phyloP scores from a whole-genome alignment of 2,797 vertebrate genomes.

The Pipistrellus pygmaeus region DNA sequence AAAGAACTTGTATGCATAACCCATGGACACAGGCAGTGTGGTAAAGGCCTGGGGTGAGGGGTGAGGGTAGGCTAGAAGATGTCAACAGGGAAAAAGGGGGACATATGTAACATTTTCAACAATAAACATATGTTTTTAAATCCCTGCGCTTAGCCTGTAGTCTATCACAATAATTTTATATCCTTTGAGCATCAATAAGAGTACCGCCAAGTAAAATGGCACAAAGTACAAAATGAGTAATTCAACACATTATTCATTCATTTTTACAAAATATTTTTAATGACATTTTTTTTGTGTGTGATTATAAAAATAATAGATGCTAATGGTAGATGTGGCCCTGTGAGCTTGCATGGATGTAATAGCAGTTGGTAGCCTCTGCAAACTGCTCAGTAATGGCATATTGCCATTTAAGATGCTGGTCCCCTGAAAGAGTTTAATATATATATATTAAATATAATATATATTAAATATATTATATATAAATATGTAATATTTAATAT shows the following conservation, averaged over 20 bases:
- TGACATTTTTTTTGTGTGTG: background rate
- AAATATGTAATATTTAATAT: too few relatives aligned
- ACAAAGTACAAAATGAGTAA: constrained; percentile 11
- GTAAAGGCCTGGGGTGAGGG: too few relatives aligned
- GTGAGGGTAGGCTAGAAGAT: too few relatives aligned
- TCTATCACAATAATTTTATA: constrained; percentile 12
- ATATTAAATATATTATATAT: too few relatives aligned
- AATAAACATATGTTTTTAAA: background rate
- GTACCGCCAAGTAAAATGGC: background rate
- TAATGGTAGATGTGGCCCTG: background rate
- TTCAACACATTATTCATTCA: background rate
- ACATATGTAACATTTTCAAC: too few relatives aligned
- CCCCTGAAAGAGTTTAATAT: background rate
- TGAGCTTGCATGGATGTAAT: background rate
- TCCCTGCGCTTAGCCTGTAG: background rate
- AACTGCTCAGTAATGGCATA: background rate
- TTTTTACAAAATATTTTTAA: constrained; percentile 51
- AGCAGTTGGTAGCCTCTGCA: background rate
- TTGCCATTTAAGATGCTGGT: background rate
- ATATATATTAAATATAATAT: background rate
- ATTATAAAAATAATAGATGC: constrained; percentile 1
- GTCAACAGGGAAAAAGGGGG: too few relatives aligned
- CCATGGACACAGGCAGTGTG: too few relatives aligned
- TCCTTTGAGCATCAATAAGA: background rate
- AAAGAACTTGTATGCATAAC: too few relatives aligned